phyloP scores from a whole-genome alignment of 2,888 invertebrate genomes.

The Aradus depressus region DNA sequence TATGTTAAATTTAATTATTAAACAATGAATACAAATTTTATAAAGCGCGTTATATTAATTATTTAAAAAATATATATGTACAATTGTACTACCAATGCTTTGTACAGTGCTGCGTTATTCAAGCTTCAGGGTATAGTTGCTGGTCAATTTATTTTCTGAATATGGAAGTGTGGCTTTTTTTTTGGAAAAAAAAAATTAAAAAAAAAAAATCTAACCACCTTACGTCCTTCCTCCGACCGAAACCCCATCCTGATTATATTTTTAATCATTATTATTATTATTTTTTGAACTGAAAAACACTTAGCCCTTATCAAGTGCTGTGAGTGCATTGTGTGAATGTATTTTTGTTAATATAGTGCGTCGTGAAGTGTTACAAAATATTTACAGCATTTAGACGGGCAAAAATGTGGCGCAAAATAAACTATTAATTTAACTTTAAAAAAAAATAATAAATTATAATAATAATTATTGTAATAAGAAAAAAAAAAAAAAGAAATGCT shows the following conservation, averaged over 20 bases:
- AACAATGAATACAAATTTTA: too few species aligned
- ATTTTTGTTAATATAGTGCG: conserved; percentile 14
- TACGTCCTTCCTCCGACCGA: conserved; percentile 15
- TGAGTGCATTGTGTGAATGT: conserved; percentile 12
- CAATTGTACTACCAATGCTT: conserved; percentile 19
- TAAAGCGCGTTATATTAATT: too few species aligned
- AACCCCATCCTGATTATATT: conserved; percentile 8
- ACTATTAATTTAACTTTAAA: neutral
- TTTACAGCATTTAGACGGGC: conserved; percentile 22
- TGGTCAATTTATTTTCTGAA: conserved; percentile 19
- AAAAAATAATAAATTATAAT: conserved; percentile 1
- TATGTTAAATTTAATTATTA: too few species aligned
- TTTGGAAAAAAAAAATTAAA: too few species aligned
- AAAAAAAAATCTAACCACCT: conserved; percentile 16
- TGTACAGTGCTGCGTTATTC: conserved; percentile 17
- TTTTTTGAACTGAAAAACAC: too few species aligned
- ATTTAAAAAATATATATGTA: too few species aligned
- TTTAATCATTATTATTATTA: too few species aligned
- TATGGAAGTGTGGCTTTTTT: conserved; percentile 15
- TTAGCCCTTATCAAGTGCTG: conserved; percentile 9
- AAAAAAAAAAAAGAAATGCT: conserved; percentile 2
- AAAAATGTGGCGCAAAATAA: conserved; percentile 6
- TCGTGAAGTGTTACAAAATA: conserved; percentile 8
- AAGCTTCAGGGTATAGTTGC: conserved; percentile 20
- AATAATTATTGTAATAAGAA: neutral